Base-by-base conservation (phyloP, 2,888 invertebrate species). In the Drosophila neotestacea region DNA sequence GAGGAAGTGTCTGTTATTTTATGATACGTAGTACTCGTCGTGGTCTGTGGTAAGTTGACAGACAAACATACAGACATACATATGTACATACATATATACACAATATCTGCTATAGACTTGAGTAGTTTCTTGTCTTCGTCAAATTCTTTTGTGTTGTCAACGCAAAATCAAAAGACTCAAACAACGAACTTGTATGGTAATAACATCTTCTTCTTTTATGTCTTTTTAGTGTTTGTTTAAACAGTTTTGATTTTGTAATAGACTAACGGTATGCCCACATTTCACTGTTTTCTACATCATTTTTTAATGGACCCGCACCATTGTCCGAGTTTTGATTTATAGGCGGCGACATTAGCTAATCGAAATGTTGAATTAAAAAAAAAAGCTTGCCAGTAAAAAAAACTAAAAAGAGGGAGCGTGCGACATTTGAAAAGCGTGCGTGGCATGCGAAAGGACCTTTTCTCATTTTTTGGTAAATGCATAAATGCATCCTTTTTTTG, bases 291-390 rank as follows among this genome's bases (percentile, higher is more conserved):
- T 62, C 54, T 66, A 73, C 22, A 59, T 54, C 22, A 22, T 50
- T 51, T 77, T 62, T 67, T 72, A 77, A 77, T 79, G 72, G 54
- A 22, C 77, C 79, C 79, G 74, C 74, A 67, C 52, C 55, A 68
- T 65, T 73, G 67, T 66, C 52, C 44, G 39, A 48, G 28, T 51
- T 81, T 74, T 84, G 82, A 85, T 86, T 85, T 82, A 86, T 84
- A 67, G 71, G 41, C 59, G 58, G 50, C 66, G 42, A 63, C 71
- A 84, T 85, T 82, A 81, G 85, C 85, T 85, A 85, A 85, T 85
- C 84, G 82, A 79, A 77, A 79, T 66, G 59, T 61, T 68, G 76
- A 62, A 66, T 69, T n/a, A n/a, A n/a, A n/a, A 56, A 39, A 69
- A 50, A 69, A 51, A 69, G 66, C 58, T 67, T 50, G 28, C 59